These are phyloP conservation scores for Gasterosteus nipponicus DNA, from an alignment of 2,113 vertebrate genomes.

Conservation along the genomic window DNA sequence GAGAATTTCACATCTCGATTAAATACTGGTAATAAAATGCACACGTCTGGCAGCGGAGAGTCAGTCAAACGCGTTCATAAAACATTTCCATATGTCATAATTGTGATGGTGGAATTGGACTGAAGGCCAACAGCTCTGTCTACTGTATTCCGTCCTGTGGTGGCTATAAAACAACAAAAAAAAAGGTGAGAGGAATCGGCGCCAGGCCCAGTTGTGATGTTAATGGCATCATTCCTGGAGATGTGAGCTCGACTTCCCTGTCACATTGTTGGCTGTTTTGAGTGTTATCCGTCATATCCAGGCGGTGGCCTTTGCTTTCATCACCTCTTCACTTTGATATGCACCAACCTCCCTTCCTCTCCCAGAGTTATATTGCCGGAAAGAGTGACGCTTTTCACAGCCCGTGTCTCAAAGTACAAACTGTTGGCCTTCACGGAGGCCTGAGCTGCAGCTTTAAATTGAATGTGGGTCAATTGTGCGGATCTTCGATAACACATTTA, in stretches of 20 bases:
- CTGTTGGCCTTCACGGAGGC: not conserved
- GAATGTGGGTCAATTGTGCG: not conserved
- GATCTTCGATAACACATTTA: not conserved
- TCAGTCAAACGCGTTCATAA: not conserved
- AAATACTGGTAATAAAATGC: not conserved
- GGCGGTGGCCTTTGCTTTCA: slow-evolving; percentile 83
- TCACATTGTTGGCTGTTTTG: slow-evolving; percentile 84
- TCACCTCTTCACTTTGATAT: slow-evolving; percentile 94
- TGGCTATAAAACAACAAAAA: slow-evolving; percentile 11
- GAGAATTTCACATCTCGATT: not conserved
- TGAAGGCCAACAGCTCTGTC: slow-evolving; percentile 2
- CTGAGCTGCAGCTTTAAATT: not conserved
- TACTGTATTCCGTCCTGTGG: slow-evolving; percentile 39
- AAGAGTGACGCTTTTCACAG: slow-evolving; percentile 90
- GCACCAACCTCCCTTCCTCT: slow-evolving; percentile 87
- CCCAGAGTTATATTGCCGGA: slow-evolving; percentile 87
- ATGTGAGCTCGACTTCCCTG: slow-evolving; percentile 82
- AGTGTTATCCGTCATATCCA: slow-evolving; percentile 88
- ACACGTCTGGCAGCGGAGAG: not conserved
- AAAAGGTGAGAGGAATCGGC: slow-evolving; percentile 72
- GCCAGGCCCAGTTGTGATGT: slow-evolving; percentile 83
- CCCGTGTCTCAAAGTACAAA: slow-evolving; percentile 65
- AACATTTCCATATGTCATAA: slow-evolving; percentile 4
- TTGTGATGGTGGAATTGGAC: not conserved
- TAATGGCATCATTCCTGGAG: slow-evolving; percentile 83